Conservation (phyloP, 2,113 vertebrate species). For the Larimichthys polyactis region DNA sequence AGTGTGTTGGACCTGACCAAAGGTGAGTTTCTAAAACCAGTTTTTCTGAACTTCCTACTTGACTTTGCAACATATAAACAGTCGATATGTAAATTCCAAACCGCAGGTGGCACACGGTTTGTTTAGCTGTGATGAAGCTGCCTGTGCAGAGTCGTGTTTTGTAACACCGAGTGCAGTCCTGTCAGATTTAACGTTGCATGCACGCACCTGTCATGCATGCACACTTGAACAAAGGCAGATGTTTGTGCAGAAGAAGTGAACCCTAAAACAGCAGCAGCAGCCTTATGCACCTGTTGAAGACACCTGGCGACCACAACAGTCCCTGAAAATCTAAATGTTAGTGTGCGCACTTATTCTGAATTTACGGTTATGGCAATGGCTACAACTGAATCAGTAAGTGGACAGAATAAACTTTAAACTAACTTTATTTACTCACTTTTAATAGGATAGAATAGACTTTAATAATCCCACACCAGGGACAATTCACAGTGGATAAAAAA, state of each 20-base stretch:
- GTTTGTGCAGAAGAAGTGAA: not conserved
- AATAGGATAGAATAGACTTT: no score
- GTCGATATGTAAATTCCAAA: not conserved
- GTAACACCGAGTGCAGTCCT: not conserved
- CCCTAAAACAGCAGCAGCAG: not conserved
- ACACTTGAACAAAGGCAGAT: not conserved
- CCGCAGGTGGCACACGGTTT: not conserved
- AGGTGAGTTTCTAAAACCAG: constrained; percentile 42
- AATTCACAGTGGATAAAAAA: no score
- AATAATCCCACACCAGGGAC: no score
- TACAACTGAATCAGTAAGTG: no score
- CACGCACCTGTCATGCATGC: not conserved
- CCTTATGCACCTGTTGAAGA: not conserved
- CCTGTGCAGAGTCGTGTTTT: not conserved
- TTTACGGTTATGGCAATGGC: not conserved
- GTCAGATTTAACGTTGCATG: no score
- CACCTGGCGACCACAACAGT: not conserved
- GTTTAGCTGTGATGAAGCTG: not conserved
- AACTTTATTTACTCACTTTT: no score
- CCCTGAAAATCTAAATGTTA: not conserved
- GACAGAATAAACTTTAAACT: no score
- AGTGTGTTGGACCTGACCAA: not conserved
- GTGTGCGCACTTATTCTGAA: not conserved
- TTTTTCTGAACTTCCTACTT: not conserved
- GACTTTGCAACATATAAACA: not conserved